A percentile compares a stretch with the other conserved stretches of the same genome.
Conservation (phyloP, 2,113 vertebrate species). For the Pterophyllum scalare region DNA sequence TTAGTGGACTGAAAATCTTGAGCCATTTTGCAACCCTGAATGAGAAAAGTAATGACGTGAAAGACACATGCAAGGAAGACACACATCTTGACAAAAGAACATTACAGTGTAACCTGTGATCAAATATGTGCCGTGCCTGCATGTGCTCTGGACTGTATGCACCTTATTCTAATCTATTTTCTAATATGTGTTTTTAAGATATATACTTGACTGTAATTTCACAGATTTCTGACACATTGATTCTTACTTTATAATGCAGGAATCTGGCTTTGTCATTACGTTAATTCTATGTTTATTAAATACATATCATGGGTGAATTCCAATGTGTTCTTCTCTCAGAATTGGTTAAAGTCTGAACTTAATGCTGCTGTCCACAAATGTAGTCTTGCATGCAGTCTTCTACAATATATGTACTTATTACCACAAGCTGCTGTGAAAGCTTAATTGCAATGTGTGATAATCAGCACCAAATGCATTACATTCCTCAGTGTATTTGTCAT, state of each 20-base stretch:
- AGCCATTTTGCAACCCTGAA: conserved; percentile 12
- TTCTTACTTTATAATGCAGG: background rate
- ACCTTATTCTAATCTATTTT: background rate
- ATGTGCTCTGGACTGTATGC: background rate
- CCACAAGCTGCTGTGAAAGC: background rate
- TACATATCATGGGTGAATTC: background rate
- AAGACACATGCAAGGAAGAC: background rate
- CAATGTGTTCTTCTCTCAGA: background rate
- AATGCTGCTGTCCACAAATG: background rate
- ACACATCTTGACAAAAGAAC: background rate
- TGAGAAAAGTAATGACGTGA: conserved; percentile 48
- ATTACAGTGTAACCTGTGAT: conserved; percentile 7
- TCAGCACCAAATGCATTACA: background rate
- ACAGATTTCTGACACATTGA: background rate
- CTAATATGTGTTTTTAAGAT: background rate
- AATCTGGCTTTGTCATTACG: background rate
- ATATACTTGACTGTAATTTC: background rate
- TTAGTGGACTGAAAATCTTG: conserved; percentile 33
- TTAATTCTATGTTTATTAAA: background rate
- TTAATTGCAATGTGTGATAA: background rate
- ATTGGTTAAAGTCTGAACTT: background rate
- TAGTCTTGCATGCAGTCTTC: background rate
- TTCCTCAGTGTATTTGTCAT: background rate
- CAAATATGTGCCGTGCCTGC: background rate
- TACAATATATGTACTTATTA: background rate